Base-by-base conservation (phyloP, 2,888 invertebrate genomes). In the Chorisops tibialis region DNA sequence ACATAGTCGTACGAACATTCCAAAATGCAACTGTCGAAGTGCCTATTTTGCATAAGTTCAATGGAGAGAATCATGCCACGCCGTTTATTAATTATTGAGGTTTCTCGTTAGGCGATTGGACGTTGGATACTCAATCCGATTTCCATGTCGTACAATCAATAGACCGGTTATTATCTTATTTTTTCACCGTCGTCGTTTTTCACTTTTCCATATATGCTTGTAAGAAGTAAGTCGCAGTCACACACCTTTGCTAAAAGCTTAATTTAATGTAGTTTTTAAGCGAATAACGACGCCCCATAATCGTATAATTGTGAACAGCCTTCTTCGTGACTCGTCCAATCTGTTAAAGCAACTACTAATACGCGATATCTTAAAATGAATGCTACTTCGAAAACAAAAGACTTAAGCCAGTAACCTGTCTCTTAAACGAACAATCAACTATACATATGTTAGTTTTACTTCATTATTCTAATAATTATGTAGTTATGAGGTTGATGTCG, bases 11-110 rank as follows among this genome's bases (percentile, higher is more conserved):
- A n/a, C 16, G 45, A 19, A 45, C 56, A 56, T 56, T 56, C 56
- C 56, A 45, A 56, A 56, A 45, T 30, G 43, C 54, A 22, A 56
- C n/a, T 7, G 56, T 47, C 7, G 47, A 47, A 48, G 37, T 35
- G 48, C 59, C 48, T 59, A 59, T 59, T 59, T 59, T 59, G 59
- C 59, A 59, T 59, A 59, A 59, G 24, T 59, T 59, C 59, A 59
- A 59, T 59, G 59, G 59, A 59, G 59, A 37, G 47, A 49, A 59
- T 37, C 49, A 49, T 48, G 59, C 59, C 59, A 59, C 59, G 48
- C 59, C 59, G 50, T 59, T 59, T 49, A 59, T 59, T 59, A 59
- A 59, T 59, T 59, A 59, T 59, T 59, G 49, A 59, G 41, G 41
- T 59, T 49, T 48, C 59, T 59, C 41, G 59, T 59, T 49, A 59